phyloP scores from a whole-genome alignment of 2,113 vertebrate genomes.

The Oreocharis arfaki region DNA sequence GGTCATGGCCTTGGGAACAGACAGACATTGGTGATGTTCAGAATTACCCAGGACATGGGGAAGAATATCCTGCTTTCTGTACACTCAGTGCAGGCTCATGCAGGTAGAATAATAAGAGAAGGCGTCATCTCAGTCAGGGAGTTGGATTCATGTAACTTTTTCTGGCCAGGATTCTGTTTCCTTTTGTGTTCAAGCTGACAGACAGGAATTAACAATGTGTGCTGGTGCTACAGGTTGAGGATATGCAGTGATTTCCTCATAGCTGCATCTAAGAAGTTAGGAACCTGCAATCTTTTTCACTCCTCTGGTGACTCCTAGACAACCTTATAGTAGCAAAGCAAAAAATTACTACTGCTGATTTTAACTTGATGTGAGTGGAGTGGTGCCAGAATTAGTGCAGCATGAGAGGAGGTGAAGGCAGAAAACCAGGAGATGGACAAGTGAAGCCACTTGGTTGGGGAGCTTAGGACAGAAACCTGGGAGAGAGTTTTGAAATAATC shows the following conservation, averaged over 20 bases:
- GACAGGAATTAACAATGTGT: neutral
- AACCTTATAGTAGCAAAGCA: neutral
- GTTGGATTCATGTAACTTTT: neutral
- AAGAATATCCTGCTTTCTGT: neutral
- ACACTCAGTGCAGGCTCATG: neutral
- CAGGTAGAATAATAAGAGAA: neutral
- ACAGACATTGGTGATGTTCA: neutral
- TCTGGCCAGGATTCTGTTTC: neutral
- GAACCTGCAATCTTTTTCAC: neutral
- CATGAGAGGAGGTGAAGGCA: neutral
- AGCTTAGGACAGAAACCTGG: neutral
- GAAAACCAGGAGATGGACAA: neutral
- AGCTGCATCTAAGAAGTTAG: neutral
- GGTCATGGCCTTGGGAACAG: neutral
- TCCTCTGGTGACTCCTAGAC: neutral
- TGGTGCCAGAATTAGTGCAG: neutral
- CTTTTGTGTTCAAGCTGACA: neutral
- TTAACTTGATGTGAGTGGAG: neutral
- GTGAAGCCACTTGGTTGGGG: neutral
- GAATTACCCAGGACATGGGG: neutral
- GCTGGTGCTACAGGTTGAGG: neutral
- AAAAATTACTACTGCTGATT: neutral
- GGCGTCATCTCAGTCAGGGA: neutral
- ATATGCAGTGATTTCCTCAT: neutral
- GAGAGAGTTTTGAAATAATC: neutral